Evolutionary conservation across 2,888 invertebrate genomes (phyloP).

Genomic region (Ashinkailepas kermadecensis): DNA sequence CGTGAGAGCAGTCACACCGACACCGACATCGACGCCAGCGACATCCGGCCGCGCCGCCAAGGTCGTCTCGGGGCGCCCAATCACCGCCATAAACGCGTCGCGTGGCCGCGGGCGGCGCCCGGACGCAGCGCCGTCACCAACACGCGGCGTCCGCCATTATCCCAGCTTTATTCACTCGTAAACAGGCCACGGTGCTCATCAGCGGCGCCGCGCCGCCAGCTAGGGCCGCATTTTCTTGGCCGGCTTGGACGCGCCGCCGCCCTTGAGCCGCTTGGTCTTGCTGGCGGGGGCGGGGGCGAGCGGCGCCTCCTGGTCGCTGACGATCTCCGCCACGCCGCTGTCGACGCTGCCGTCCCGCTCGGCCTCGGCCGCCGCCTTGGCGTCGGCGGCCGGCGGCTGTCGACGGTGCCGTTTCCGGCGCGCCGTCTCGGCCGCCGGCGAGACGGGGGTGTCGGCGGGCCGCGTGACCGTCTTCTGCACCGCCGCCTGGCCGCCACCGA

Average conservation of each 20-base stretch:
- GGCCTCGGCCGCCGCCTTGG: not conserved
- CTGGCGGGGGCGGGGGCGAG: not conserved
- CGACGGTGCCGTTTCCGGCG: not conserved
- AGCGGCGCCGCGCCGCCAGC: not conserved
- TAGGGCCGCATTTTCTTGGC: not conserved
- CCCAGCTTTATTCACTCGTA: too few species aligned
- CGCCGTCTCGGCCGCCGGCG: not conserved
- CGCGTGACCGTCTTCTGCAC: not conserved
- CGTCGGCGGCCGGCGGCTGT: not conserved
- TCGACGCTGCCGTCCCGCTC: slow-evolving; percentile 1
- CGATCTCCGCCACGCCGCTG: slow-evolving; percentile 10
- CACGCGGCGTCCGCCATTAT: too few species aligned
- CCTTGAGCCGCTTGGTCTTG: not conserved
- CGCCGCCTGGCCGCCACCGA: not conserved
- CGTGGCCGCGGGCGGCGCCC: too few species aligned
- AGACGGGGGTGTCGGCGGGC: not conserved
- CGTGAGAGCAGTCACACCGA: too few species aligned
- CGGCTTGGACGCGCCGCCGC: not conserved
- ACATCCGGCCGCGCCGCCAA: too few species aligned
- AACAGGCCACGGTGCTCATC: too few species aligned
- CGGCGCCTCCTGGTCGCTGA: not conserved
- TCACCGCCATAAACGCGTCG: too few species aligned
- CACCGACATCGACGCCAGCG: too few species aligned
- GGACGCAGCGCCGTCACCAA: too few species aligned
- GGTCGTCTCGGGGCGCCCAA: too few species aligned